These are phyloP conservation scores for Agonopterix heracliana DNA, from an alignment of 2,888 invertebrate species.

Conservation along the genomic window DNA sequence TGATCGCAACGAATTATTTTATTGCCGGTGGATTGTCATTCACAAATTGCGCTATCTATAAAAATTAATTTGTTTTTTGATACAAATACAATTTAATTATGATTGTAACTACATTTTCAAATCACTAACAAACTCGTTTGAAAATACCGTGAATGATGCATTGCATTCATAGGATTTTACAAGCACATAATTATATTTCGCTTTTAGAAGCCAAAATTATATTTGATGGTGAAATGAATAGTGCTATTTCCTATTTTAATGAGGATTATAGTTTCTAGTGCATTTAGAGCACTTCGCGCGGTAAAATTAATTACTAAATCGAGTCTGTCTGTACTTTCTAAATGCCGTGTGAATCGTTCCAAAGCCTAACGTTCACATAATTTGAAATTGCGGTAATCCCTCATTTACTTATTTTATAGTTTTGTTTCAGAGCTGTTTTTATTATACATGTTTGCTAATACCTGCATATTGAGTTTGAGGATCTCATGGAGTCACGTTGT, in stretches of 20 bases:
- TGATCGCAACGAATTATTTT: slow-evolving; percentile 61
- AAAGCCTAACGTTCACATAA: slow-evolving; percentile 11
- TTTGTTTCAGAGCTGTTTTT: no score
- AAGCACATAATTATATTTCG: slow-evolving; percentile 57
- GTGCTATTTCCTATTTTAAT: slow-evolving; percentile 70
- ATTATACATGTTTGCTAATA: no score
- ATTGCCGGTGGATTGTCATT: slow-evolving; percentile 49
- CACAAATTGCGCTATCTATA: slow-evolving; percentile 29
- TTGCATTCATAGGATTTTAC: slow-evolving; percentile 35
- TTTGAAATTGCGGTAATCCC: slow-evolving; percentile 8
- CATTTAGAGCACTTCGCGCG: slow-evolving; percentile 70
- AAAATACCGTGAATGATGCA: neutral
- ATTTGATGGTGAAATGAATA: slow-evolving; percentile 66
- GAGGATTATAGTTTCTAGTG: slow-evolving; percentile 73
- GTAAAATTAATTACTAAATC: slow-evolving; percentile 74
- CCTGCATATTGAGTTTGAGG: no score
- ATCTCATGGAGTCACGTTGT: no score
- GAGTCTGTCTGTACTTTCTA: slow-evolving; percentile 52
- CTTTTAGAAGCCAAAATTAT: slow-evolving; percentile 70
- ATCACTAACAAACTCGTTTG: no score
- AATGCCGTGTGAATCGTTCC: slow-evolving; percentile 29
- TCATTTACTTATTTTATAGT: neutral
- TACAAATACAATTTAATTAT: no score
- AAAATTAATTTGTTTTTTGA: neutral
- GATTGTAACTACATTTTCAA: no score